Conservation (phyloP, 2,888 invertebrate species). For the Hirtodrosophila histrioides region DNA sequence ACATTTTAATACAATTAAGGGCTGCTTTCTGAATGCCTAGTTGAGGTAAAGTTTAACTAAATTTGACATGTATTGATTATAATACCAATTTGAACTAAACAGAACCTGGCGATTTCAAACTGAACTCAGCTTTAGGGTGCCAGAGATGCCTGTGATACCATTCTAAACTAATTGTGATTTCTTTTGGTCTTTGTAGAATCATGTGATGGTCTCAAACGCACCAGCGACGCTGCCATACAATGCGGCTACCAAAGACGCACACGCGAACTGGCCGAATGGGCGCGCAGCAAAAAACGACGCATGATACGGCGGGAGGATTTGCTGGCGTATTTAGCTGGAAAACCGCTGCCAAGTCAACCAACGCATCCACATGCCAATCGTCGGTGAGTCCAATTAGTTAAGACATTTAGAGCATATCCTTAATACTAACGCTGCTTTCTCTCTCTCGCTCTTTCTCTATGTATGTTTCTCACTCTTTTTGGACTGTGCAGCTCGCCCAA, state of each 20-base stretch:
- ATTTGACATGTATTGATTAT: too few species aligned
- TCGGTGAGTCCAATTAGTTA: conserved; percentile 78
- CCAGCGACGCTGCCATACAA: conserved; percentile 89
- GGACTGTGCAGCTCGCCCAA: conserved; percentile 80
- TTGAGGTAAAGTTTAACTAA: too few species aligned
- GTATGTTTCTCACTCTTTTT: not conserved
- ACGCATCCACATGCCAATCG: conserved; percentile 84
- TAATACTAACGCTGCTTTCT: not conserved
- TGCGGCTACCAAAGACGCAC: conserved; percentile 90
- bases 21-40: too few species aligned
- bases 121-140: not conserved
- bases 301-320: conserved; percentile 91
- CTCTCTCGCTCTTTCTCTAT: not conserved
- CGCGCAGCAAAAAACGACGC: conserved; percentile 88
- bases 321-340: conserved; percentile 90
- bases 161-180: not conserved
- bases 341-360: conserved; percentile 86
- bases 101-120: too few species aligned
- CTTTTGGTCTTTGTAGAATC: conserved; percentile 86
- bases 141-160: not conserved
- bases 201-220: conserved; percentile 88
- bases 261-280: conserved; percentile 91
- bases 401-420: conserved; percentile 8
- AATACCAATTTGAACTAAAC: too few species aligned
- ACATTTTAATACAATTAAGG: too few species aligned